phyloP scores from a whole-genome alignment of 2,888 invertebrate species.

The Tetranychus truncatus region DNA sequence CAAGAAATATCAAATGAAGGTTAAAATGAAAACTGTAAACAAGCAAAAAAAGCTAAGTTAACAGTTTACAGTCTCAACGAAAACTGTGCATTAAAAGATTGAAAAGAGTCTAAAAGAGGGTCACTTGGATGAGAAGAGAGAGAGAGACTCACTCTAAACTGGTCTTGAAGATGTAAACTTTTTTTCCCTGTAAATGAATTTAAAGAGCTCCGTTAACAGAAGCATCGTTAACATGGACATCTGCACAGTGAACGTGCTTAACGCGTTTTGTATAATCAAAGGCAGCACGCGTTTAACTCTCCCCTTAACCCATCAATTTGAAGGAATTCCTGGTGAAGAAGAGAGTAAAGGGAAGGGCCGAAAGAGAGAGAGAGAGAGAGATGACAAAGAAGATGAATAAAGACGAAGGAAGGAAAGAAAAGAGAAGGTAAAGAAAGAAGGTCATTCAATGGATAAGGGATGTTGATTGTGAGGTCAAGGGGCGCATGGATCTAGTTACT shows the following conservation, averaged over 20 bases:
- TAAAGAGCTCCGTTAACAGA: not conserved
- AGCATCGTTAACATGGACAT: not conserved
- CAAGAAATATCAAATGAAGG: too few relatives aligned
- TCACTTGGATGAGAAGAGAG: not conserved
- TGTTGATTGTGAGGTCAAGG: not conserved
- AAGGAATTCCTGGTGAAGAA: not conserved
- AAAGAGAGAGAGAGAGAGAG: not conserved
- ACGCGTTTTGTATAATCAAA: not conserved
- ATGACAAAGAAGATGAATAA: not conserved
- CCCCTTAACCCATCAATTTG: not conserved
- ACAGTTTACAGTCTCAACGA: not conserved
- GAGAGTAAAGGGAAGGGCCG: not conserved
- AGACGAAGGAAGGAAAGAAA: not conserved
- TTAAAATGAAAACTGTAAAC: not conserved
- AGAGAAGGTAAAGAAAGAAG: slow-evolving; percentile 1
- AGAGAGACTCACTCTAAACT: not conserved
- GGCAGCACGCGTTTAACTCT: not conserved
- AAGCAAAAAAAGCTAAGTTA: not conserved
- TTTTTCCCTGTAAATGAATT: not conserved
- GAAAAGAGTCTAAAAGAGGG: not conserved
- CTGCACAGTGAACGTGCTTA: not conserved
- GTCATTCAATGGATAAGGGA: not conserved
- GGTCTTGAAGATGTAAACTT: not conserved
- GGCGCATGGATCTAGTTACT: not conserved
- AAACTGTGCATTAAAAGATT: not conserved